These are phyloP conservation scores for Macquaria ambigua DNA, from an alignment of 2,113 vertebrate species.

Conservation along the genomic window DNA sequence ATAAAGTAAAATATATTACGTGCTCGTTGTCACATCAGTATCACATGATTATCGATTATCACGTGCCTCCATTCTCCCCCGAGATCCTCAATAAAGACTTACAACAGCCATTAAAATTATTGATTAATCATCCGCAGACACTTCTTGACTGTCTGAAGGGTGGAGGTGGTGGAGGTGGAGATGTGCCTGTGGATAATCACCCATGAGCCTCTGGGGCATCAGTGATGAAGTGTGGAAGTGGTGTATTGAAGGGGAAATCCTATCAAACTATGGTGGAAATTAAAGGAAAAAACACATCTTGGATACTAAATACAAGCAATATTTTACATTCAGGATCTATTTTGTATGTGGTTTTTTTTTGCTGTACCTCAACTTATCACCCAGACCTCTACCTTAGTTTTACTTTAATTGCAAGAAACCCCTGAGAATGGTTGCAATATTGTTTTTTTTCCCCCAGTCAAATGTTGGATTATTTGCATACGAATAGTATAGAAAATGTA, in stretches of 20 bases:
- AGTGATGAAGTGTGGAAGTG: not conserved
- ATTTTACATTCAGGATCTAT: too few relatives aligned
- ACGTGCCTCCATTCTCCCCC: not conserved
- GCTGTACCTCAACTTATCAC: not conserved
- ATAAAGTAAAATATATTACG: not conserved
- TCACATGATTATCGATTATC: conserved; percentile 38
- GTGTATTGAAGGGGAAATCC: not conserved
- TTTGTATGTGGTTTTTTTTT: not conserved
- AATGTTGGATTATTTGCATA: too few relatives aligned
- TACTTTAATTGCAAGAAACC: not conserved
- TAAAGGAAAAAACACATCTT: not conserved
- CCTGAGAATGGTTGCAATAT: not conserved
- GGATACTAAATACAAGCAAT: not conserved
- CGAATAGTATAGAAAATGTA: too few relatives aligned
- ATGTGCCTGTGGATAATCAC: conserved; percentile 8
- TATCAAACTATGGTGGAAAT: not conserved
- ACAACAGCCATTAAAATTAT: conserved; percentile 45
- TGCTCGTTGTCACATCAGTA: conserved; percentile 19
- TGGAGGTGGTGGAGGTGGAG: conserved; percentile 9
- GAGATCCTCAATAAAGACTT: conserved; percentile 6
- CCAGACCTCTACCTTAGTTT: not conserved
- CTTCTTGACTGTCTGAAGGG: not conserved
- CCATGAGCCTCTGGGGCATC: conserved; percentile 14
- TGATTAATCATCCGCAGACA: conserved; percentile 41
- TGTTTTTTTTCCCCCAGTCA: not conserved